phyloP scores from a whole-genome alignment of 2,797 vertebrate species.

The Eulemur mongoz region DNA sequence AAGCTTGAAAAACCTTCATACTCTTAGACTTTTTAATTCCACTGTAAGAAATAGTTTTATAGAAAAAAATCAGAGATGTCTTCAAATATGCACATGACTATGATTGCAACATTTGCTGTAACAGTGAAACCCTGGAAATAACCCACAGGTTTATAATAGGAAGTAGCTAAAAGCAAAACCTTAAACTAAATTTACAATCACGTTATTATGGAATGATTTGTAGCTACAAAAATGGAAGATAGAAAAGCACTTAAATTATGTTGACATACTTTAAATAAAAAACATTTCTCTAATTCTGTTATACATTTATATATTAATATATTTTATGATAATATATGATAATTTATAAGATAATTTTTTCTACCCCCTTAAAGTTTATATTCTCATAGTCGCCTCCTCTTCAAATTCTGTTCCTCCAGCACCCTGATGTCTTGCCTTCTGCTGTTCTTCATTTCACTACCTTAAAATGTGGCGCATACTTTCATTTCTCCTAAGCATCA shows the following conservation, averaged over 20 bases:
- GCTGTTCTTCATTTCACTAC: background rate
- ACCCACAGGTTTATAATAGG: background rate
- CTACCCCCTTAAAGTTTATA: background rate
- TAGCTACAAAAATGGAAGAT: background rate
- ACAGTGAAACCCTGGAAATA: background rate
- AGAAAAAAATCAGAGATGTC: background rate
- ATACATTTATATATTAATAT: background rate
- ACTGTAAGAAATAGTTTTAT: background rate
- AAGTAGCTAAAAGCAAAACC: background rate
- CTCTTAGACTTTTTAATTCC: background rate
- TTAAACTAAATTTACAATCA: background rate
- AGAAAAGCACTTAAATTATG: background rate
- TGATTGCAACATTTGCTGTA: background rate
- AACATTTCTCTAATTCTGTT: background rate
- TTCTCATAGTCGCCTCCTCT: background rate
- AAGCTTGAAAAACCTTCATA: background rate
- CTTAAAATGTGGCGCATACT: background rate
- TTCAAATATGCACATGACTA: background rate
- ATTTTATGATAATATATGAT: background rate
- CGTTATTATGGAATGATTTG: background rate
- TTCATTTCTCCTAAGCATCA: background rate
- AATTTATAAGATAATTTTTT: background rate
- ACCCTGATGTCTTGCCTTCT: background rate
- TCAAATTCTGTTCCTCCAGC: background rate
- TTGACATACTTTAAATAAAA: background rate